These are phyloP conservation scores for Drosophila dives DNA, from an alignment of 2,888 invertebrate genomes.

Conservation along the genomic window DNA sequence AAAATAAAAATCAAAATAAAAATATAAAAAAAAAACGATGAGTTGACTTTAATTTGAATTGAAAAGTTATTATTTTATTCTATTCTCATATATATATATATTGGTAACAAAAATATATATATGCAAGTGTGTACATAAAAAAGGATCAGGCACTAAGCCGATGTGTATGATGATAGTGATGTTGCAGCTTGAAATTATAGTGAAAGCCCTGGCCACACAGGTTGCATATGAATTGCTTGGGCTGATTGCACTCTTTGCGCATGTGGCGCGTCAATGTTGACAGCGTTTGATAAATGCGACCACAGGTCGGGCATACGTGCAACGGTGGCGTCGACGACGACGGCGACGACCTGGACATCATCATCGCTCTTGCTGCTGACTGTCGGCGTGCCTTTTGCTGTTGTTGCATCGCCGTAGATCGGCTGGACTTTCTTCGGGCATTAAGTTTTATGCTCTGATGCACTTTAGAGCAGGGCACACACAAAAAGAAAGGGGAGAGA, in stretches of 20 bases:
- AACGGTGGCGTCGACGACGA: conserved; percentile 30
- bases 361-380: conserved; percentile 11
- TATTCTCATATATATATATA: conserved; percentile 23
- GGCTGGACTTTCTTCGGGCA: conserved; percentile 49
- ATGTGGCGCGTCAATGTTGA: conserved; percentile 86
- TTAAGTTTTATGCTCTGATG: conserved; percentile 31
- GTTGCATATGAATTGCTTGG: conserved; percentile 77
- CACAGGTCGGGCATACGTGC: conserved; percentile 70
- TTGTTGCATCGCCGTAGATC: conserved; percentile 43
- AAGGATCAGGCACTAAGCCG: conserved; percentile 33
- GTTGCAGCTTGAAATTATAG: conserved; percentile 81
- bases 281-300: conserved; percentile 74
- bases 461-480: conserved; percentile 22
- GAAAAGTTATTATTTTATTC: conserved; percentile 22
- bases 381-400: conserved; percentile 48
- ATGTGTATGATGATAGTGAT: conserved; percentile 71
- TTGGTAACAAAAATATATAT: conserved; percentile 42
- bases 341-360: conserved; percentile 15
- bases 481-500: conserved; percentile 31
- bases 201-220: conserved; percentile 82
- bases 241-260: conserved; percentile 82
- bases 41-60: conserved; percentile 33
- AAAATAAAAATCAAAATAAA: neutral
- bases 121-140: conserved; percentile 17
- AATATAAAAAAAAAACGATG: conserved; percentile 13